A percentile compares a stretch with the other conserved stretches of the same genome.
These are phyloP conservation scores for Bubo blakistoni DNA, from an alignment of 2,113 vertebrate species.

Conservation along the genomic window DNA sequence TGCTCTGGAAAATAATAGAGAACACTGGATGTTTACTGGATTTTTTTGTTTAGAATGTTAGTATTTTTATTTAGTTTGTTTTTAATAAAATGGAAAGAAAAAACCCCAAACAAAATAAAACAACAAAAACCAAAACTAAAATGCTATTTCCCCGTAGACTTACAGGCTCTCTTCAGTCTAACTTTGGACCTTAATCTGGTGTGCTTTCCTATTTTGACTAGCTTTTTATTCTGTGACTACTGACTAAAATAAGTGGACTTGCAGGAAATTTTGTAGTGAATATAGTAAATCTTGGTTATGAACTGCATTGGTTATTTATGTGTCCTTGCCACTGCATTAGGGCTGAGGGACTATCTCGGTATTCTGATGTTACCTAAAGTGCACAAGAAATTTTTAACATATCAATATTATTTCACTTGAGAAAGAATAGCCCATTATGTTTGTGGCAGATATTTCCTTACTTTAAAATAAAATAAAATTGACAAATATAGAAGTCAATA, in stretches of 20 bases:
- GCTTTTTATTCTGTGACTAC: background rate
- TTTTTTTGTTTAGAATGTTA: background rate
- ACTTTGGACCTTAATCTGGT: background rate
- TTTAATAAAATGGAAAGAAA: background rate
- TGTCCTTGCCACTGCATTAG: background rate
- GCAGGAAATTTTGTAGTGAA: background rate
- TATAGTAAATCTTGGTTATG: background rate
- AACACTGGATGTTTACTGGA: background rate
- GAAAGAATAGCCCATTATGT: background rate
- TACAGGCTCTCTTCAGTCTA: background rate
- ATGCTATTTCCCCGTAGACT: background rate
- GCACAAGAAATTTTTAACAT: background rate
- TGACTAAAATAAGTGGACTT: background rate
- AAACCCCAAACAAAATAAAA: background rate
- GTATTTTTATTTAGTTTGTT: background rate
- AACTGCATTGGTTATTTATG: background rate
- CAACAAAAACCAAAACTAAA: background rate
- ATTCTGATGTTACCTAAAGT: background rate
- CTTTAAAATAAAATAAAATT: background rate
- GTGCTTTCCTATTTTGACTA: background rate
- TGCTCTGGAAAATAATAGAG: background rate
- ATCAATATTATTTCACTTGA: background rate
- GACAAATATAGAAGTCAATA: background rate
- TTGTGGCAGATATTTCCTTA: background rate
- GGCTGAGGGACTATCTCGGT: background rate